phyloP scores from a whole-genome alignment of 92 coral and sea anemone genomes.

The Actinernus sp. region DNA sequence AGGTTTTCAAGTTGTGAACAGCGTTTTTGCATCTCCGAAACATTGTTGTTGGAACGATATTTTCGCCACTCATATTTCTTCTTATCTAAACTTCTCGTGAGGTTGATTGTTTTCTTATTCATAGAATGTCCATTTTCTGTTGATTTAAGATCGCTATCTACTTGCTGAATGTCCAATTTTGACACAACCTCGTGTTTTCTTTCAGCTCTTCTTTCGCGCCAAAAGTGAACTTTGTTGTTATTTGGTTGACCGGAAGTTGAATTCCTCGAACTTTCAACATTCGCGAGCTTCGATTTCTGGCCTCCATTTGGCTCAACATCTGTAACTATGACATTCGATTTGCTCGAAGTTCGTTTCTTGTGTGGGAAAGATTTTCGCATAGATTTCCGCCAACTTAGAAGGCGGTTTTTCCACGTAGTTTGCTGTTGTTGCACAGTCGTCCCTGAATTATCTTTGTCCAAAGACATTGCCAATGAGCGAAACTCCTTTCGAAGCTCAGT shows the following conservation, averaged over 20 bases:
- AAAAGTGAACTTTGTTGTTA: constrained; percentile 24
- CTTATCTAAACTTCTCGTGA: constrained; percentile 24
- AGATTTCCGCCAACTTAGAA: too few relatives aligned
- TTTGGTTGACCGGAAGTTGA: constrained; percentile 7
- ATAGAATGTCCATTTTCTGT: constrained; percentile 42
- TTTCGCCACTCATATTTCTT: constrained; percentile 46
- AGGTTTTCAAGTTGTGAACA: constrained; percentile 13
- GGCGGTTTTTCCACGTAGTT: too few relatives aligned
- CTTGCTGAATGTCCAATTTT: constrained; percentile 10
- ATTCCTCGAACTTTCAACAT: too few relatives aligned
- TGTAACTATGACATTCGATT: too few relatives aligned
- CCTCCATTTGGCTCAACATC: too few relatives aligned
- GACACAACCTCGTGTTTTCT: constrained; percentile 46
- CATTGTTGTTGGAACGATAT: constrained; percentile 41
- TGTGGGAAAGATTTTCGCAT: too few relatives aligned
- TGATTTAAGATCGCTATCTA: constrained; percentile 20
- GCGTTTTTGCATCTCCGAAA: constrained; percentile 21
- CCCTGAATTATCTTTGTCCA: too few relatives aligned
- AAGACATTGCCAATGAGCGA: too few relatives aligned
- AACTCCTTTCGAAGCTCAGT: too few relatives aligned
- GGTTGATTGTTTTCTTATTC: constrained; percentile 68
- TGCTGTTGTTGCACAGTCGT: too few relatives aligned
- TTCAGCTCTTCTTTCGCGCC: constrained; percentile 46
- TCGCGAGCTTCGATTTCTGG: too few relatives aligned
- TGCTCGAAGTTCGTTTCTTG: too few relatives aligned